Base-by-base conservation (phyloP, 2,888 invertebrate species). In the Himalopsyche kuldschensis region DNA sequence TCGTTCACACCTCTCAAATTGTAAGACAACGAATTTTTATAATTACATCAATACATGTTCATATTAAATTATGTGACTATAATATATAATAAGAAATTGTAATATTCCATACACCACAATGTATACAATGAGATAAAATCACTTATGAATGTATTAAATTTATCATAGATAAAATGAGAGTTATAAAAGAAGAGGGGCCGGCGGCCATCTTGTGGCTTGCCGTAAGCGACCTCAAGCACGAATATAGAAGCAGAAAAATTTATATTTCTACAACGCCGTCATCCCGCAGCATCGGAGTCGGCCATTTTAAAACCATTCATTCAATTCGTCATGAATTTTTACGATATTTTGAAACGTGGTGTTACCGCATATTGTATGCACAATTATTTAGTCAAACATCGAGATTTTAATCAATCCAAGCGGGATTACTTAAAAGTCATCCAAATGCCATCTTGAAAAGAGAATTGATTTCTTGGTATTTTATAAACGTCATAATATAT, bases 41-140 rank as follows among this genome's bases (percentile, higher is more conserved):
- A 85, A 82, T 84, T 84, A 85, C 82, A 85, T 82, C 83, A 81
- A 84, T 84, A 84, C 77, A 84, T 84, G 47, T 80, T 79, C 75
- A 82, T 84, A 83, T 84, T 84, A 79, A 84, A 84, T 85, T 84
- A 85, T 84, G 84, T 84, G 83, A 85, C 84, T 82, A 88, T 87
- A 88, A 88, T 88, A 89, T 89, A 89, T 88, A 89, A 89, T 89
- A 86, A 87, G 84, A 87, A 89, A 89, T 88, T 89, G 89, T 87
- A 87, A 87, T 88, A 87, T 87, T 87, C 87, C 88, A 87, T 88
- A 88, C 88, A 89, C 85, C 86, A 85, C 84, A 86, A 86, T 84
- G 83, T 86, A 84, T 84, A 84, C 85, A 85, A 84, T 81, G 84
- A 85, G 85, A 86, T 86, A 84, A 83, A 85, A 85, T 86, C 86